These are phyloP conservation scores for Glareola pratincola DNA, from an alignment of 2,113 vertebrate genomes.

Conservation along the genomic window DNA sequence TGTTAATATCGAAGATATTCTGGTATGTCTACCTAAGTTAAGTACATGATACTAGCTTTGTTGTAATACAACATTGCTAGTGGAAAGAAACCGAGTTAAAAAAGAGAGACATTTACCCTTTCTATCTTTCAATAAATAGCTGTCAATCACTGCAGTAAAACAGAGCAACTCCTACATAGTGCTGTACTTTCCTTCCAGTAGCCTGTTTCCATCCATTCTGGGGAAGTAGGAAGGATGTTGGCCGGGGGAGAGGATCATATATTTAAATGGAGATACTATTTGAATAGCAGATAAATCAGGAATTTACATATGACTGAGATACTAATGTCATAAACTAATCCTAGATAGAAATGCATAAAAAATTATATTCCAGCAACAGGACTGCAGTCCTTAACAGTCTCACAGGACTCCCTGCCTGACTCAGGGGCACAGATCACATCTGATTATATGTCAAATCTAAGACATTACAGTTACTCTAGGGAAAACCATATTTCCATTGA, in stretches of 20 bases:
- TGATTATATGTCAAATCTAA: not conserved
- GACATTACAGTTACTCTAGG: not conserved
- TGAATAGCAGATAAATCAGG: not conserved
- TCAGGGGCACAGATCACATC: not conserved
- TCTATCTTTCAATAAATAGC: not conserved
- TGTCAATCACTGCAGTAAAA: not conserved
- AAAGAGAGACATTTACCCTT: not conserved
- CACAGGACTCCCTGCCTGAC: not conserved
- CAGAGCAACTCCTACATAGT: not conserved
- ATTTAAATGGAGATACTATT: not conserved
- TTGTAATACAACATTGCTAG: not conserved
- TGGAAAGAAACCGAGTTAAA: not conserved
- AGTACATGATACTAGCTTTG: not conserved
- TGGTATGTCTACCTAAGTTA: not conserved
- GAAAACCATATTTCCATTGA: not conserved
- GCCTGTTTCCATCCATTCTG: not conserved
- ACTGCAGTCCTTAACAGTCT: not conserved
- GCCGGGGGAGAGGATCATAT: not conserved
- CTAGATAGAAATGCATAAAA: not conserved
- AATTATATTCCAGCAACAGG: not conserved
- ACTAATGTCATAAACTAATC: not conserved
- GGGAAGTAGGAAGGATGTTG: not conserved
- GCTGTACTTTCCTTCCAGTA: not conserved
- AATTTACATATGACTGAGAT: not conserved
- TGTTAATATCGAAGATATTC: not conserved